Evolutionary conservation across 2,113 vertebrate genomes (phyloP).

Genomic region (Pelodiscus sinensis): DNA sequence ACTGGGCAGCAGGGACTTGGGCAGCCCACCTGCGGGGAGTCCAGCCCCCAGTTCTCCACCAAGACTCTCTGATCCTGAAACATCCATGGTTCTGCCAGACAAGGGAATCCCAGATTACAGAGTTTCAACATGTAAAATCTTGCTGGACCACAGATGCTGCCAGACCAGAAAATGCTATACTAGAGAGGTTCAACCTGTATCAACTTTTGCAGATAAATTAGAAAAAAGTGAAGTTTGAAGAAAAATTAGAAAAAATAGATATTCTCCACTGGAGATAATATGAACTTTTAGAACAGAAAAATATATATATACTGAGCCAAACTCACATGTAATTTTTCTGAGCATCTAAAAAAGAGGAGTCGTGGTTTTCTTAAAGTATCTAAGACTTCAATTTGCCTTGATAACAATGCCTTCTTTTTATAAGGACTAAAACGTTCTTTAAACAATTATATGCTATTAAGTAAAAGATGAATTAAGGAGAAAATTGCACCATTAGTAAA

Average conservation of each 20-base stretch:
- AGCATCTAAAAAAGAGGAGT: not conserved
- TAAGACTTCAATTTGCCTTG: slow-evolving; percentile 34
- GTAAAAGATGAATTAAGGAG: slow-evolving; percentile 72
- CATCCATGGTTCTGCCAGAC: too few species aligned
- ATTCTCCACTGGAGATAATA: slow-evolving; percentile 24
- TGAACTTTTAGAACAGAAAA: not conserved
- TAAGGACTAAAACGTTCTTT: slow-evolving; percentile 65
- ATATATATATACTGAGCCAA: not conserved
- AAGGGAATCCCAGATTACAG: too few species aligned
- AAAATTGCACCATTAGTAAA: slow-evolving; percentile 79
- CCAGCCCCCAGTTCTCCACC: too few species aligned
- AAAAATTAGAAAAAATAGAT: not conserved
- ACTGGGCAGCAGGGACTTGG: too few species aligned
- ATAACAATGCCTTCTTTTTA: slow-evolving; percentile 66
- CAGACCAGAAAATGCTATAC: too few species aligned
- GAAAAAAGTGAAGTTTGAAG: not conserved
- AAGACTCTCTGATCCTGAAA: too few species aligned
- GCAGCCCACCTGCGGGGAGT: too few species aligned
- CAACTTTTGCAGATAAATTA: slow-evolving; percentile 8
- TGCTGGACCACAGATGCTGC: too few species aligned
- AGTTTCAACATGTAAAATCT: too few species aligned
- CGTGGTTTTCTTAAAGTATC: slow-evolving; percentile 5
- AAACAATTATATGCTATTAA: slow-evolving; percentile 77
- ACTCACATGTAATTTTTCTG: slow-evolving; percentile 1
- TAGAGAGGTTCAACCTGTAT: not conserved